phyloP scores from a whole-genome alignment of 2,888 invertebrate genomes.

The Epinotia bilunana region DNA sequence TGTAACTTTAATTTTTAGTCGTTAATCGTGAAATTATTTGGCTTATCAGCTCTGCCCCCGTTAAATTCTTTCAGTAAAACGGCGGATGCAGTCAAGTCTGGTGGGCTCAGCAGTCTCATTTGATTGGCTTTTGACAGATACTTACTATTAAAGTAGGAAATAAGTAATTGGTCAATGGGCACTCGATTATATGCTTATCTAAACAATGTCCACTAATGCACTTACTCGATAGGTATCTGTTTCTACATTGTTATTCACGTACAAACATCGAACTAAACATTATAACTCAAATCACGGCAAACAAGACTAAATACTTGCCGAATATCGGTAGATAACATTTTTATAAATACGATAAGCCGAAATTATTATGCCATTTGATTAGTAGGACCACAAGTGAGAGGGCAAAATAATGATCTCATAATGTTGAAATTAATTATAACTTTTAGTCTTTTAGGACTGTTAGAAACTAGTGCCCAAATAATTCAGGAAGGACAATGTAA shows the following conservation, averaged over 20 bases:
- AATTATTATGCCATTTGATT: constrained; percentile 33
- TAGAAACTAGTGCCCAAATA: constrained; percentile 64
- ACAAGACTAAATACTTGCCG: constrained; percentile 27
- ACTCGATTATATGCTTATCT: not conserved
- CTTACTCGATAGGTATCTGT: not conserved
- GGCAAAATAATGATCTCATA: constrained; percentile 64
- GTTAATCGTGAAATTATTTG: too few relatives aligned
- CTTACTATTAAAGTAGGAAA: not conserved
- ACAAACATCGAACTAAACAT: not conserved
- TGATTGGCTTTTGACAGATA: too few relatives aligned
- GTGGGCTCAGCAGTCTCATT: too few relatives aligned
- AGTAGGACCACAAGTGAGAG: constrained; percentile 22
- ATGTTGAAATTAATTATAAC: constrained; percentile 63
- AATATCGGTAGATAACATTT: constrained; percentile 36
- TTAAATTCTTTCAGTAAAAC: too few relatives aligned
- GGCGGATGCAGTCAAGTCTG: too few relatives aligned
- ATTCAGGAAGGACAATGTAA: constrained; percentile 68
- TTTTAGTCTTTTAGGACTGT: constrained; percentile 59
- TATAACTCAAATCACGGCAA: constrained; percentile 31
- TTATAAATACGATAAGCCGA: constrained; percentile 35
- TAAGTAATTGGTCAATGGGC: too few relatives aligned
- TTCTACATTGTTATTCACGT: not conserved
- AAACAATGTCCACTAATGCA: constrained; percentile 4
- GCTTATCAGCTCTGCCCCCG: too few relatives aligned
- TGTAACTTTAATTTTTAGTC: too few relatives aligned